phyloP scores from a whole-genome alignment of 1,140 invertebrate species.

The Heliconius hewitsoni region DNA sequence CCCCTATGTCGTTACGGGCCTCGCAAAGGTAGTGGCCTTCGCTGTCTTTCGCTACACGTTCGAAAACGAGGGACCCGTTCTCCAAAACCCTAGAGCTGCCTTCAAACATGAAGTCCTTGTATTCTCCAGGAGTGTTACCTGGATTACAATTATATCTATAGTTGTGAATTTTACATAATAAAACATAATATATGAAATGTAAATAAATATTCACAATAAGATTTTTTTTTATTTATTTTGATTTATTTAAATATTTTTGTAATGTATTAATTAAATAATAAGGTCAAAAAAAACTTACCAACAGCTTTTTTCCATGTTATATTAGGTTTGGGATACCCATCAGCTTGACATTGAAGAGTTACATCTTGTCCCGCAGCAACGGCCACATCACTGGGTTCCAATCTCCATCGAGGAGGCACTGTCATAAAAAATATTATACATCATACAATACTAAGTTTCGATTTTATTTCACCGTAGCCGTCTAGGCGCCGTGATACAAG shows the following conservation, averaged over 20 bases:
- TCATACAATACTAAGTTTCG: background rate
- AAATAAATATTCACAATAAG: too few relatives aligned
- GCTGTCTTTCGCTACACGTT: constrained; percentile 90
- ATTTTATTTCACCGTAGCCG: too few relatives aligned
- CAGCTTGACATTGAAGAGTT: constrained; percentile 93
- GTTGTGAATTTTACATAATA: background rate
- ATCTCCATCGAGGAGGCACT: constrained; percentile 96
- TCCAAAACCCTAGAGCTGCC: constrained; percentile 88
- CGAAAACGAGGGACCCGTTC: constrained; percentile 91
- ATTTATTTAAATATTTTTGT: background rate
- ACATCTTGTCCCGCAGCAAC: constrained; percentile 92
- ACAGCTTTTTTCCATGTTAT: constrained; percentile 94
- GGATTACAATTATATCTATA: background rate
- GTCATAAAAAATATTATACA: background rate
- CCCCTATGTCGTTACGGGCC: constrained; percentile 94
- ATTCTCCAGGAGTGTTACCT: constrained; percentile 90
- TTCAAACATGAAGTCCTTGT: constrained; percentile 91
- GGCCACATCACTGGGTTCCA: constrained; percentile 93
- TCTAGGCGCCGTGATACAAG: too few relatives aligned
- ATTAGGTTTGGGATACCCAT: constrained; percentile 93
- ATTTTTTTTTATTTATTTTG: too few relatives aligned
- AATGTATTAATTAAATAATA: background rate
- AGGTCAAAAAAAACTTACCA: constrained; percentile 77
- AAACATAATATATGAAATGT: too few relatives aligned
- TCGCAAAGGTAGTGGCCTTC: constrained; percentile 96